A percentile compares a stretch with the other conserved stretches of the same genome.
Conservation (phyloP, 2,797 vertebrate species). For the Sebastes melanostomus region DNA sequence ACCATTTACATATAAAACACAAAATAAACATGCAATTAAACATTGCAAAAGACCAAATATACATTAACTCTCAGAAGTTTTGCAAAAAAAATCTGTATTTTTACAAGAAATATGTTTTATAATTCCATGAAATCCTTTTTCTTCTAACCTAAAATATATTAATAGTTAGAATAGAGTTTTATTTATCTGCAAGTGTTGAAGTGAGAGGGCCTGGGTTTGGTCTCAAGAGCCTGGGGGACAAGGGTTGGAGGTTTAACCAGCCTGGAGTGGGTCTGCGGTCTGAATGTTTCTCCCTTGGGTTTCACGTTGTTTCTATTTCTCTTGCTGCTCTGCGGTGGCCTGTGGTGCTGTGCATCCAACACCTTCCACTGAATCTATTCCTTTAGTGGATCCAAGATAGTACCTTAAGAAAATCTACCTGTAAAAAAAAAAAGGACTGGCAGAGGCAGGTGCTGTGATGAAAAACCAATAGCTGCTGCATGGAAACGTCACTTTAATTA, state of each 20-base stretch:
- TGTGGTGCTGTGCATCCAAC: constrained; percentile 8
- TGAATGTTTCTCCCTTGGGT: constrained; percentile 37
- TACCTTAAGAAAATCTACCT: constrained; percentile 12
- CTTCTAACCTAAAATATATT: too few relatives aligned
- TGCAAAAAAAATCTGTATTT: too few relatives aligned
- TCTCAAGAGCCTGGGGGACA: constrained; percentile 58
- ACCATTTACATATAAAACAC: too few relatives aligned
- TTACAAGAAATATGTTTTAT: too few relatives aligned
- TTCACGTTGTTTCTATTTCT: constrained; percentile 3
- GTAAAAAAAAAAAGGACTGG: too few relatives aligned
- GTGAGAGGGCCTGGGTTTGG: constrained; percentile 57
- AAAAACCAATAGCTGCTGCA: background rate
- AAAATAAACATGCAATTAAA: too few relatives aligned
- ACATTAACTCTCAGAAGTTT: too few relatives aligned
- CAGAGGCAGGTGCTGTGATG: background rate
- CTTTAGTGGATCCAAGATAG: constrained; percentile 2
- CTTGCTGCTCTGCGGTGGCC: constrained; percentile 18
- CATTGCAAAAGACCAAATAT: too few relatives aligned
- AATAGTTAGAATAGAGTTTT: constrained; percentile 24
- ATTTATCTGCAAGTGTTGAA: constrained; percentile 68
- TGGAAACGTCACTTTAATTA: background rate
- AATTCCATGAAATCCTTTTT: too few relatives aligned
- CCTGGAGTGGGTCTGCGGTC: constrained; percentile 50
- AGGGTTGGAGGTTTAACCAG: constrained; percentile 61
- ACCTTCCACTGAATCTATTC: constrained; percentile 17